A percentile compares a stretch with the other conserved stretches of the same genome.
Conservation (phyloP, 2,888 invertebrate species). For the Chloromyia formosa region DNA sequence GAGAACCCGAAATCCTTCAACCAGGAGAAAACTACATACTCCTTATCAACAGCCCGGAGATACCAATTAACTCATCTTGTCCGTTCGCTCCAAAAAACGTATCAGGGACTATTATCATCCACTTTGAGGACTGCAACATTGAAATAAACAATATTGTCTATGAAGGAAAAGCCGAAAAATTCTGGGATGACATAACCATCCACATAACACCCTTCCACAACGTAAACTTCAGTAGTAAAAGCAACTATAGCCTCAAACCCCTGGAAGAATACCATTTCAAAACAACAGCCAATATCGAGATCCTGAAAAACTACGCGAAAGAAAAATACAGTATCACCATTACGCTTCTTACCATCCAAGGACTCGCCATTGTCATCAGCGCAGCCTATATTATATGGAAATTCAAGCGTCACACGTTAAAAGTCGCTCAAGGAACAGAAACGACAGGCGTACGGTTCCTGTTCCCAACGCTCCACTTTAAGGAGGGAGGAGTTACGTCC, state of each 20-base stretch:
- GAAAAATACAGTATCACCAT: background rate
- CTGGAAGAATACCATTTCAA: background rate
- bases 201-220: no score
- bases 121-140: conserved; percentile 18
- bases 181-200: conserved; percentile 29
- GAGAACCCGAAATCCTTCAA: background rate
- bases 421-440: background rate
- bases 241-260: background rate
- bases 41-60: background rate
- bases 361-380: background rate
- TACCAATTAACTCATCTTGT: background rate
- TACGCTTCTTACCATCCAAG: background rate
- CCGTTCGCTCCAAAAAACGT: background rate
- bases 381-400: background rate
- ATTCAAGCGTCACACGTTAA: background rate
- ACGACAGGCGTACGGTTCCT: background rate
- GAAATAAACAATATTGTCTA: conserved; percentile 24
- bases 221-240: background rate
- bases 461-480: background rate
- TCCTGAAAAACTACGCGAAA: background rate
- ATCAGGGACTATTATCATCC: conserved; percentile 8
- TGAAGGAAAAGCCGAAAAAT: conserved; percentile 10
- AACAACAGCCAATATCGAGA: background rate
- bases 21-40: conserved; percentile 16
- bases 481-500: conserved; percentile 25